Conservation (phyloP, 2,113 vertebrate genomes). For the Pseudorasbora parva region DNA sequence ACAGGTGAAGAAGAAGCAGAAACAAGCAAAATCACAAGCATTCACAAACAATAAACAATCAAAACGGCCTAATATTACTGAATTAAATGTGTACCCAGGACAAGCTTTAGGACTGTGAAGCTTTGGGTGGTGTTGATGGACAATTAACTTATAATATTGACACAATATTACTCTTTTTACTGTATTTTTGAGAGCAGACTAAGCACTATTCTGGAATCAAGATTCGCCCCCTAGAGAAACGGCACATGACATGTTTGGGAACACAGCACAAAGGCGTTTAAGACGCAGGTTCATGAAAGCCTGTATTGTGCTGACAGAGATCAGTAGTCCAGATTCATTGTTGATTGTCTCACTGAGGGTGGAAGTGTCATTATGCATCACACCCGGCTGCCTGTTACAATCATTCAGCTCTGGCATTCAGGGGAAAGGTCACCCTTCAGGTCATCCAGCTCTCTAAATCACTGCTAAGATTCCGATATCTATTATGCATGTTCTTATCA, state of each 20-base stretch:
- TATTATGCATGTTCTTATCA: slow-evolving; percentile 12
- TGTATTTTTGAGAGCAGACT: background rate
- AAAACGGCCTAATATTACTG: no score
- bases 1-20: no score
- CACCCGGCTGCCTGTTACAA: background rate
- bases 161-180: no score
- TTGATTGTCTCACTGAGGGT: slow-evolving; percentile 24
- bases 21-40: no score
- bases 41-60: no score
- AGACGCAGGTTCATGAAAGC: slow-evolving; percentile 26
- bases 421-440: background rate
- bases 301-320: slow-evolving; percentile 41
- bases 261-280: slow-evolving; percentile 3
- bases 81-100: no score
- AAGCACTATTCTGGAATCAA: background rate
- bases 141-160: no score
- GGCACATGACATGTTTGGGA: slow-evolving; percentile 24
- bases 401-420: background rate
- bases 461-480: background rate
- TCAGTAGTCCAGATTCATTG: background rate
- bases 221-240: background rate
- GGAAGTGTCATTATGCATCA: slow-evolving; percentile 25
- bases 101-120: no score
- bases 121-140: no score
- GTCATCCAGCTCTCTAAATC: background rate